Percentiles rank a stretch among this genome's conserved stretches.
phyloP scores from a whole-genome alignment of 2,888 invertebrate species.

The Dysmachus trigonus region DNA sequence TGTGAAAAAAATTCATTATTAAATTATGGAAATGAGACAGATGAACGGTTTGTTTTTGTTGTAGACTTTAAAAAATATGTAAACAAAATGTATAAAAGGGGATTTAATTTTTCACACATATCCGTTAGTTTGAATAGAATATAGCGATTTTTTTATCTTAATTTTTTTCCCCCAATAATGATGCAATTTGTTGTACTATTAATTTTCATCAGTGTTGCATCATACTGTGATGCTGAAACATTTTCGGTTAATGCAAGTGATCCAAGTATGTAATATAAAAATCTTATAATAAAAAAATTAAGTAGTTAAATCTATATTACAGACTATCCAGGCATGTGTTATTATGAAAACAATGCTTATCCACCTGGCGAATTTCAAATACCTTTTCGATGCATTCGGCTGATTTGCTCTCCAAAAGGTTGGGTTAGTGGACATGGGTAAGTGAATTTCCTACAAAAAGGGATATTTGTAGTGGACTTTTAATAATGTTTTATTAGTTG shows the following conservation, averaged over 20 bases:
- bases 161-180: background rate
- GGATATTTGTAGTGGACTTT: background rate
- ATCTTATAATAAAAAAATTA: background rate
- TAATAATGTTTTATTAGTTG: background rate
- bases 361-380: slow-evolving; percentile 20
- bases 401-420: slow-evolving; percentile 35
- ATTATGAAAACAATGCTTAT: background rate
- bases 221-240: background rate
- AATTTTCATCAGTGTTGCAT: background rate
- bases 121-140: background rate
- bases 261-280: background rate
- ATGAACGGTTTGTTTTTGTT: background rate
- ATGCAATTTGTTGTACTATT: background rate
- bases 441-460: background rate
- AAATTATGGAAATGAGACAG: background rate
- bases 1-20: background rate
- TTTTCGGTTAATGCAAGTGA: background rate
- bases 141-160: background rate
- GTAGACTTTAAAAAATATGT: background rate
- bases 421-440: slow-evolving; percentile 37
- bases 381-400: background rate
- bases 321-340: background rate
- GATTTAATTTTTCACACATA: background rate
- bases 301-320: background rate
- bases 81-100: background rate